Conservation (phyloP, 2,888 invertebrate species). For the Lasioglossum malachurum region DNA sequence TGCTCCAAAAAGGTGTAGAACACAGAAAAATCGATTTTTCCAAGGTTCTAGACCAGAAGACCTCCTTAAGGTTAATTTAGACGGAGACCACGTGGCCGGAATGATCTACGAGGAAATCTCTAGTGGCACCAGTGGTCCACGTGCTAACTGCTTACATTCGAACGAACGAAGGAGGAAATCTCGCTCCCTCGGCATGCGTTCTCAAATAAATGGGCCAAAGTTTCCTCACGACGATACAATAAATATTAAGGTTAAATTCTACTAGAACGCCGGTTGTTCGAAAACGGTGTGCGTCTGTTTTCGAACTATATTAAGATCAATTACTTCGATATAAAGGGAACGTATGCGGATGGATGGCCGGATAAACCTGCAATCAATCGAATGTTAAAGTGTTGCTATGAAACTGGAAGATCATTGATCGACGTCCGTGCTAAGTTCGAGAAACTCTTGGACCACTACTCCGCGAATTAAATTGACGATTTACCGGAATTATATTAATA, state of each 20-base stretch:
- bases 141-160: slow-evolving; percentile 28
- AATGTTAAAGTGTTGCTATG: background rate
- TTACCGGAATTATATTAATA: background rate
- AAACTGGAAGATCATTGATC: background rate
- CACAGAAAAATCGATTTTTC: background rate
- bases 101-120: slow-evolving; percentile 41
- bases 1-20: background rate
- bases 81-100: slow-evolving; percentile 47
- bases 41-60: background rate
- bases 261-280: background rate
- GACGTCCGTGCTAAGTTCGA: background rate
- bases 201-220: slow-evolving; percentile 14
- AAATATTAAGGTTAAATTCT: slow-evolving; percentile 3
- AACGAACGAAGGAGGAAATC: background rate
- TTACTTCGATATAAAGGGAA: background rate
- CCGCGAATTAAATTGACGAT: background rate
- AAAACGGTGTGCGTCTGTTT: background rate
- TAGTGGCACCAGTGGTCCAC: slow-evolving; percentile 34
- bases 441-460: background rate
- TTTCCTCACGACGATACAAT: slow-evolving; percentile 9
- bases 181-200: slow-evolving; percentile 6
- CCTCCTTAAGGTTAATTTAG: slow-evolving; percentile 45
- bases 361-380: background rate
- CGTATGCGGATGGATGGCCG: background rate
- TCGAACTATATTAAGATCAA: background rate